These are phyloP conservation scores for Phaedon cochleariae DNA, from an alignment of 2,888 invertebrate species.

Conservation along the genomic window DNA sequence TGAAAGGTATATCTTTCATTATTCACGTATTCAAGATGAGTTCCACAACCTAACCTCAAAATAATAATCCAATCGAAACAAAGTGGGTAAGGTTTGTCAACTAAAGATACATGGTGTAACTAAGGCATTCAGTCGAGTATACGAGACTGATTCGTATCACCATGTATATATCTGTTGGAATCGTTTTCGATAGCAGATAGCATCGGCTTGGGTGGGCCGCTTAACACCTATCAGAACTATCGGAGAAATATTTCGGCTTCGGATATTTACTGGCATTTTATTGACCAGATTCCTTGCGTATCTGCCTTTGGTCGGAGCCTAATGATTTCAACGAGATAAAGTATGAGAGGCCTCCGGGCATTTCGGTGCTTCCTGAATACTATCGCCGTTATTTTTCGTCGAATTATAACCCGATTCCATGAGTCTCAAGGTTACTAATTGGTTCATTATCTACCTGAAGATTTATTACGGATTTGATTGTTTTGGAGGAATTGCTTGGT, in stretches of 20 bases:
- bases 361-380: not conserved
- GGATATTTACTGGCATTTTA: not conserved
- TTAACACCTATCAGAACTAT: constrained; percentile 27
- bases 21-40: too few species aligned
- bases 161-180: not conserved
- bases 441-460: not conserved
- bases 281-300: not conserved
- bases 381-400: not conserved
- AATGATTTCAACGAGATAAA: not conserved
- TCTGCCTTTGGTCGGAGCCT: not conserved
- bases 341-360: not conserved
- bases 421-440: not conserved
- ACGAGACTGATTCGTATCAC: not conserved
- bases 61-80: too few species aligned
- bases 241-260: not conserved
- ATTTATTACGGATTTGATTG: constrained; percentile 1
- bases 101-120: too few species aligned
- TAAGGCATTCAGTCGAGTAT: too few species aligned
- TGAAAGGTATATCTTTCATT: too few species aligned
- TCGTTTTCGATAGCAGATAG: constrained; percentile 24
- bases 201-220: constrained; percentile 27
- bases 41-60: too few species aligned
- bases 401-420: not conserved
- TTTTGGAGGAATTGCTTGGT: not conserved
- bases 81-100: too few species aligned